Conservation (phyloP, 1,140 invertebrate genomes). For the Drosophila tsacasi region DNA sequence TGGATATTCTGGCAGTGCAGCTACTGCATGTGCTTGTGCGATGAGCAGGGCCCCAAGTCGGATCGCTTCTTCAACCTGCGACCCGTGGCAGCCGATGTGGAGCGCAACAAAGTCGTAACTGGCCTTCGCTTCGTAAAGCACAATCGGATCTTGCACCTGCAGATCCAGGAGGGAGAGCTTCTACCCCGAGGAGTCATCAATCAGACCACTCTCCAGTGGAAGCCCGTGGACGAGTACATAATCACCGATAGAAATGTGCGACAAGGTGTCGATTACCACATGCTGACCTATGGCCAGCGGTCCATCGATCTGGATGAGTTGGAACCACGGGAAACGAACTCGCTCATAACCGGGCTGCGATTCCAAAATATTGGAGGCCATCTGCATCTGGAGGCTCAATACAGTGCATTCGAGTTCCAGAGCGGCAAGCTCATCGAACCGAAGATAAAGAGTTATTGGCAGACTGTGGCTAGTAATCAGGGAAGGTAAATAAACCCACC, state of each 20-base stretch:
- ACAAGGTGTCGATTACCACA: slow-evolving; percentile 90
- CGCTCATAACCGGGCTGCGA: slow-evolving; percentile 87
- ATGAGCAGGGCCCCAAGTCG: slow-evolving; percentile 89
- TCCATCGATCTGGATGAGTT: slow-evolving; percentile 92
- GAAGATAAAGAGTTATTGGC: slow-evolving; percentile 87
- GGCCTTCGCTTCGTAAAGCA: slow-evolving; percentile 90
- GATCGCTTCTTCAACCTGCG: slow-evolving; percentile 93
- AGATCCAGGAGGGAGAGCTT: slow-evolving; percentile 91
- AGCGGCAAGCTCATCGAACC: slow-evolving; percentile 89
- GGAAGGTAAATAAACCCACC: slow-evolving; percentile 80
- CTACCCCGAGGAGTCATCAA: slow-evolving; percentile 88
- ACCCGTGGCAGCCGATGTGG: slow-evolving; percentile 88
- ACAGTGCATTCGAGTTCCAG: slow-evolving; percentile 91
- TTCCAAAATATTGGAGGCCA: slow-evolving; percentile 92
- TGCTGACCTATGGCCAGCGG: slow-evolving; percentile 90
- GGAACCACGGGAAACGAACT: slow-evolving; percentile 88
- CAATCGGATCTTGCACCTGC: slow-evolving; percentile 91
- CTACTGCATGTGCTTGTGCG: slow-evolving; percentile 95
- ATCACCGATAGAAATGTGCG: slow-evolving; percentile 86
- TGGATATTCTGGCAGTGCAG: slow-evolving; percentile 92
- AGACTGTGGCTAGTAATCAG: slow-evolving; percentile 89
- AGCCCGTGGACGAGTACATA: slow-evolving; percentile 88
- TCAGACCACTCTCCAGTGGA: slow-evolving; percentile 87
- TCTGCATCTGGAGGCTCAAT: slow-evolving; percentile 92
- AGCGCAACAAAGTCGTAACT: slow-evolving; percentile 88